These are phyloP conservation scores for Channa argus DNA, from an alignment of 2,113 vertebrate species.

Conservation along the genomic window DNA sequence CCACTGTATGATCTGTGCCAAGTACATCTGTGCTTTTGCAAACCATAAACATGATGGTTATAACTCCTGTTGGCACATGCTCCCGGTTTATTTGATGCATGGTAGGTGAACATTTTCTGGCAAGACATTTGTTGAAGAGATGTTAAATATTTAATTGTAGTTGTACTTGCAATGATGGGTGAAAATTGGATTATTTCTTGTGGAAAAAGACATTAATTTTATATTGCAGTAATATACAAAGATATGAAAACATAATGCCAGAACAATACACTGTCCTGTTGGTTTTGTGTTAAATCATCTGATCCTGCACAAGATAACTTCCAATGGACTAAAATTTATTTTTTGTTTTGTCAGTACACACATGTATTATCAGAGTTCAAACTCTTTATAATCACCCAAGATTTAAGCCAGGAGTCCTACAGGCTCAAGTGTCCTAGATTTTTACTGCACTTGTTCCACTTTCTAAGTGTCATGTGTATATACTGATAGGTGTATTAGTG, in stretches of 20 bases:
- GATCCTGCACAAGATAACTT: background rate
- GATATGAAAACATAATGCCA: too few relatives aligned
- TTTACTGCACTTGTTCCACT: constrained; percentile 37
- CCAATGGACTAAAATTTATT: too few relatives aligned
- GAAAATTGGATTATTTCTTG: background rate
- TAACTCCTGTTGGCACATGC: background rate
- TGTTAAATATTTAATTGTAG: background rate
- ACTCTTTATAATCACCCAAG: too few relatives aligned
- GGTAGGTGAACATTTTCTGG: too few relatives aligned
- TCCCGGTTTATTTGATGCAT: too few relatives aligned
- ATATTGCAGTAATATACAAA: background rate
- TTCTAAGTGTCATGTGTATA: constrained; percentile 25
- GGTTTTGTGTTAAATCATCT: background rate
- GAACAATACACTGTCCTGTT: background rate
- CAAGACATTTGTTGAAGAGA: background rate
- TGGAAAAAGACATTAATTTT: background rate
- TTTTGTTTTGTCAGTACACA: too few relatives aligned
- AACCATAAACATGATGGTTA: background rate
- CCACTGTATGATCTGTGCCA: too few relatives aligned
- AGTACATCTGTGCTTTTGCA: too few relatives aligned
- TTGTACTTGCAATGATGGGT: background rate
- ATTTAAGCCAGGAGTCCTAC: too few relatives aligned
- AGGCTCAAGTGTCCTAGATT: constrained; percentile 61
- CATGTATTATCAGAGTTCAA: too few relatives aligned
- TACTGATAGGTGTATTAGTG: constrained; percentile 6